Base-by-base conservation (phyloP, 2,797 vertebrate genomes). In the Onychomys leucogaster region DNA sequence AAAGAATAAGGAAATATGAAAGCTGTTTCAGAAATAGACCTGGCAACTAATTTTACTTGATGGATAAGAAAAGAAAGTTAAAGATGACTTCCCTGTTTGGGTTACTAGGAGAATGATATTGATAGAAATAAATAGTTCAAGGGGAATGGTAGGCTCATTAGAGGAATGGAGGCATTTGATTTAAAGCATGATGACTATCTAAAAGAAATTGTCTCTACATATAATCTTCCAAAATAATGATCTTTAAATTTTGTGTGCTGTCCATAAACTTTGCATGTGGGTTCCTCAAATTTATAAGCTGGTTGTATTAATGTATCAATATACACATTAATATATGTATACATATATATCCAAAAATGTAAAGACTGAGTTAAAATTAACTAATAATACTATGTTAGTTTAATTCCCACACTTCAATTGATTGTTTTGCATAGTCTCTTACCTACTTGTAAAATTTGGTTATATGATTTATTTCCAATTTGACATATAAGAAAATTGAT, bases 1-100 rank as follows among this genome's bases (percentile, higher is more conserved):
- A 91, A 73, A n/a, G 16, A 80, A 96, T 63, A 91, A 11, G 14
- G 41, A 80, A 21, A 93, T 93, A 83, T 73, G 27, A 86, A 91
- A 91, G 2, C 78, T 67, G 29, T 94, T 94, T 89, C 84, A 95
- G 46, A 93, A 97, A 91, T 91, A 90, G 41, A 94, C 10, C 52
- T 83, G 75, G 83, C 12, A 78, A 93, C 84, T 83, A 94, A 89
- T 93, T 94, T 94, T 91, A 93, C 89, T 19, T 80, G 65, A 73
- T 63, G 25, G 10, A 73, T 73, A 46, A 77, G 43, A 89, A 32
- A 86, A 65, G 61, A 91, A n/a, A 83, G 83, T 43, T 14, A 85
- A 94, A 91, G 67, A 89, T 52, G 78, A 82, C 61, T 94, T 49
- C 49, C 32, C 32, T 88, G 89, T 63, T 41, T 90, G 57, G n/a